phyloP scores from a whole-genome alignment of 2,113 vertebrate species.

The Thalassoma bifasciatum region DNA sequence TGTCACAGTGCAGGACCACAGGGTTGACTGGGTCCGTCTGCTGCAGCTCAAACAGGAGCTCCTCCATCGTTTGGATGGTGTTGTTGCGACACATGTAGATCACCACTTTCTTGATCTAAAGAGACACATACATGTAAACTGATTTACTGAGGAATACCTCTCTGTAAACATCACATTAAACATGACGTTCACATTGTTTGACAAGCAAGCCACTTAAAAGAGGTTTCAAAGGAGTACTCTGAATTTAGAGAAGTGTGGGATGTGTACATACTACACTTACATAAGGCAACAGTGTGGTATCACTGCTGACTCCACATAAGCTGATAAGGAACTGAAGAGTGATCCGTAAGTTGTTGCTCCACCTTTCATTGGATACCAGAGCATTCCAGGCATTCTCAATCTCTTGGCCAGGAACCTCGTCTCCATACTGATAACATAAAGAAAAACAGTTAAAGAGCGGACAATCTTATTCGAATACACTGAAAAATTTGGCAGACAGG shows the following conservation, averaged over 20 bases:
- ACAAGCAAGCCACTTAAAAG: neutral
- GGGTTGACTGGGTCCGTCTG: constrained; percentile 98
- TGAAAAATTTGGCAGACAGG: neutral
- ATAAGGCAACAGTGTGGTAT: constrained; percentile 92
- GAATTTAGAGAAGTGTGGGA: neutral
- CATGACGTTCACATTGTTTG: neutral
- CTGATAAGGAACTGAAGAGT: constrained; percentile 97
- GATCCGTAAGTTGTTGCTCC: constrained; percentile 96
- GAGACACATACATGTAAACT: neutral
- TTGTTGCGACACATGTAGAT: constrained; percentile 97
- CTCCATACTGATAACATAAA: constrained; percentile 87
- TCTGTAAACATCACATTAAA: too few relatives aligned
- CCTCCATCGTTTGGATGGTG: constrained; percentile 99
- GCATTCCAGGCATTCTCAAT: constrained; percentile 99
- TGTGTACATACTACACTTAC: constrained; percentile 81
- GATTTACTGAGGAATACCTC: neutral
- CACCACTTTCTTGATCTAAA: constrained; percentile 97
- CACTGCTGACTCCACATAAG: constrained; percentile 97
- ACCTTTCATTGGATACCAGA: constrained; percentile 95
- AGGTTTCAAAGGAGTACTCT: neutral
- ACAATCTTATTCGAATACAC: neutral
- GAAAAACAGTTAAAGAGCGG: constrained; percentile 1
- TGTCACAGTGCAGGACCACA: constrained; percentile 96
- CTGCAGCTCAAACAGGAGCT: constrained; percentile 97
- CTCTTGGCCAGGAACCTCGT: constrained; percentile 95